These are phyloP conservation scores for Phenganax stokvisi DNA, from an alignment of 92 coral and sea anemone species.

Conservation along the genomic window DNA sequence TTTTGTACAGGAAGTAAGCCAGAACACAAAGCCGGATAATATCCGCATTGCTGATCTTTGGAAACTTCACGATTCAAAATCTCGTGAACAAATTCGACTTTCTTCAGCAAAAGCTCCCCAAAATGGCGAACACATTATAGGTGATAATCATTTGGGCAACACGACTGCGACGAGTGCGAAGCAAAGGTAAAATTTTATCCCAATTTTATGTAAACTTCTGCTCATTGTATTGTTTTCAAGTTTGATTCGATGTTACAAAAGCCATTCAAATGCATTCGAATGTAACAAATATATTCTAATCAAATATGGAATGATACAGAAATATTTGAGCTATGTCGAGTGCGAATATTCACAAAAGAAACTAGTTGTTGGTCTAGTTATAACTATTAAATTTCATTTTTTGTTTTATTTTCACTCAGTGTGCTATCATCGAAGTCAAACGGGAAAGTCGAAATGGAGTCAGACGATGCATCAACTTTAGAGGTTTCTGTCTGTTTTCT, in stretches of 20 bases:
- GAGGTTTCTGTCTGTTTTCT: neutral
- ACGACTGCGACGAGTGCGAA: neutral
- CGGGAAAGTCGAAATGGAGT: neutral
- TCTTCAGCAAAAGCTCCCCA: neutral
- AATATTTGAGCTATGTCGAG: constrained; percentile 16
- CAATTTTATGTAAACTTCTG: neutral
- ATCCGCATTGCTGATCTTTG: neutral
- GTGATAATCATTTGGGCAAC: neutral
- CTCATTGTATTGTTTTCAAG: neutral
- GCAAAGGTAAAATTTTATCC: neutral
- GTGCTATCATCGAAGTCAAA: neutral
- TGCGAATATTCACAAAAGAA: constrained; percentile 1
- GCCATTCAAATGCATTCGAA: constrained; percentile 2
- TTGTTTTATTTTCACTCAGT: neutral
- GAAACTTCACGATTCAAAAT: neutral
- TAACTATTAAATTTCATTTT: neutral
- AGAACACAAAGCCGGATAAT: neutral
- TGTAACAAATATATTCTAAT: constrained; percentile 9
- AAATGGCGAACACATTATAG: neutral
- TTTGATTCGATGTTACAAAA: neutral
- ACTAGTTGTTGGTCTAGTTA: neutral
- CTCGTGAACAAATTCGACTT: neutral
- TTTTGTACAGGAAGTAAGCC: constrained; percentile 29
- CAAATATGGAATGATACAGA: constrained; percentile 1
- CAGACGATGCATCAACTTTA: neutral